phyloP scores from a whole-genome alignment of 2,888 invertebrate species.

The Andrena hattorfiana region DNA sequence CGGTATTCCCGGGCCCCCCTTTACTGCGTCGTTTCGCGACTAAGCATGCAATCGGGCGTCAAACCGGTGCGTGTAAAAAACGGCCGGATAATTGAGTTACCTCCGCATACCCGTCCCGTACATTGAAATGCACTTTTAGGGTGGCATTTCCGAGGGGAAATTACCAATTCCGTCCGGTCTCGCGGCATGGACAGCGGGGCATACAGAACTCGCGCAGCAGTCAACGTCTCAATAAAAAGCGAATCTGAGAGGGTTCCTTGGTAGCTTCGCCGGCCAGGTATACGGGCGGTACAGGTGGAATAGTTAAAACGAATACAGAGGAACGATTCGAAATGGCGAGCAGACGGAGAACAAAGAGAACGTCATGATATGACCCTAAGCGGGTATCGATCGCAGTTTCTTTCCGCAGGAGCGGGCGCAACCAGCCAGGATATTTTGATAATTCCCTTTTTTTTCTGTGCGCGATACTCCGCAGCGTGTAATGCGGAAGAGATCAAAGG shows the following conservation, averaged over 20 bases:
- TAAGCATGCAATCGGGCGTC: no score
- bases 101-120: no score
- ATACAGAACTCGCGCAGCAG: no score
- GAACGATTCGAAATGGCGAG: conserved; percentile 42
- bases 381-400: conserved; percentile 59
- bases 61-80: no score
- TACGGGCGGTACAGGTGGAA: conserved; percentile 27
- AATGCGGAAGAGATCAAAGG: conserved; percentile 84
- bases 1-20: no score
- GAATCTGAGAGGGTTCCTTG: not conserved
- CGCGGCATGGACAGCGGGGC: no score
- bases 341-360: conserved; percentile 47
- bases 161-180: no score
- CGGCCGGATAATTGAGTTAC: no score
- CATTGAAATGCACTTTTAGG: no score
- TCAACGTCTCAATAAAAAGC: no score
- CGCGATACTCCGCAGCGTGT: conserved; percentile 79
- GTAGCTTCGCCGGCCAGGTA: not conserved
- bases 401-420: conserved; percentile 54
- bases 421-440: conserved; percentile 78
- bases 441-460: conserved; percentile 81
- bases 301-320: conserved; percentile 38
- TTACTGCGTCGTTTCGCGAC: no score
- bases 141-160: no score
- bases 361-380: conserved; percentile 59